Base-by-base conservation (phyloP, 1,140 invertebrate genomes). In the Adelges cooleyi region DNA sequence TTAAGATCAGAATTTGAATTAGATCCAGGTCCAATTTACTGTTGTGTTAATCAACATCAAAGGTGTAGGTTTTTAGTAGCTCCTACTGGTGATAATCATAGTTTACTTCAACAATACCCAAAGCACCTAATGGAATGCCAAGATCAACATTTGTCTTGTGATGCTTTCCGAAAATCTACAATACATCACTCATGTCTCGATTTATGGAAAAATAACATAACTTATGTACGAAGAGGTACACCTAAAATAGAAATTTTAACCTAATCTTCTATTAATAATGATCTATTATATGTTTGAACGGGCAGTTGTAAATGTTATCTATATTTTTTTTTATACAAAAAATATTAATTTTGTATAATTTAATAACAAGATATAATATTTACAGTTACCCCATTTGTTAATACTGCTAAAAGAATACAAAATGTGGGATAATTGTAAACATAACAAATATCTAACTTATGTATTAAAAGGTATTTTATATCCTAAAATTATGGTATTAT, bases 21-120 rank as follows among this genome's bases (percentile, higher is more conserved):
- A 11, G 65, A 66, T 6, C 65, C 65, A 0, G 38, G 52, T 25
- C 25, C 40, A 10, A 17, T 56, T 2, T 5, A 66, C 13, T 66
- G 65, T 48, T 66, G 65, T 18, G 13, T 66, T 1, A 42, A 25
- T 4, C 22, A 56, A 6, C 17, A 22, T 23, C 44, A 66, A 33
- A 20, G 51, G 18, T 66, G 65, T 20, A 33, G 22, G 2, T 66
- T 66, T 25, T 11, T 66, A 25, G 65, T 42, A 0, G 65, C 65
- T 1, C 65, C 65, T 2, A 48, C 25, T 20, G 65, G 82, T 81
- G 20, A 84, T 81, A 11, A 69, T 20, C 0, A 20, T 2, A 15
- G 6, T 0, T 20, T 62, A 23, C 42, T 62, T 9, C n/a, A n/a
- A 9, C n/a, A 8, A 1, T 62, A 62, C n/a, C 8, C 56, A 0